Percentiles rank a stretch among this genome's conserved stretches.
phyloP scores from a whole-genome alignment of 2,113 vertebrate genomes.

The Psittacara wagleri region DNA sequence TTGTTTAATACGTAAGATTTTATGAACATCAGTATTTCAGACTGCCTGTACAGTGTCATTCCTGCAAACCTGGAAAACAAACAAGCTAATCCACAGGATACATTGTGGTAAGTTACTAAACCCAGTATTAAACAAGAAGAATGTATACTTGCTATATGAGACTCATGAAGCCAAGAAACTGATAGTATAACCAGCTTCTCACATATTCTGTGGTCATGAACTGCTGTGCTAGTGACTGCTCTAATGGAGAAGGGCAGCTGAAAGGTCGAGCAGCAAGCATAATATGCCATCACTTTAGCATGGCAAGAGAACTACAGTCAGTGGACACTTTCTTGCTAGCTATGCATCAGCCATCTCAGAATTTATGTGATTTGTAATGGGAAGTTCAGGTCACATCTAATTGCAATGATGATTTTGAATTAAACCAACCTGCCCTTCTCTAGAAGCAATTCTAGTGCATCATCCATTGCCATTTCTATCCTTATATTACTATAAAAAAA shows the following conservation, averaged over 20 bases:
- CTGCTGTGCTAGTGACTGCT: not conserved
- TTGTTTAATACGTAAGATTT: not conserved
- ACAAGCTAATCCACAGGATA: not conserved
- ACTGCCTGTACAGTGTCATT: rapidly evolving
- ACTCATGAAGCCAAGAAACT: not conserved
- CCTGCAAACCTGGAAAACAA: not conserved
- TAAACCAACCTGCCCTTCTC: not conserved
- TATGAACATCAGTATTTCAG: not conserved
- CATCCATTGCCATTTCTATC: not conserved
- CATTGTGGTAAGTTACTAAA: not conserved
- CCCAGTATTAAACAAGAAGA: not conserved
- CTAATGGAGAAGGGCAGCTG: not conserved
- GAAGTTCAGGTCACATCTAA: not conserved
- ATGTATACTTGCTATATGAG: not conserved
- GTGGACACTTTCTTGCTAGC: not conserved
- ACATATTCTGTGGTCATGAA: not conserved
- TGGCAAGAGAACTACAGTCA: not conserved
- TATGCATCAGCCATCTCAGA: not conserved
- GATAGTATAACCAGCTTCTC: not conserved
- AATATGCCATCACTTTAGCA: not conserved
- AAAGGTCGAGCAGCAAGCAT: not conserved
- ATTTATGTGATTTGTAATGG: not conserved
- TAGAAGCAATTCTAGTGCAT: not conserved
- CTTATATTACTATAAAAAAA: not conserved
- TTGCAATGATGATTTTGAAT: not conserved